Evolutionary conservation across 2,888 invertebrate genomes (phyloP), one percentile per base, ranked within the genome.

Genomic region (Metellina segmentata): DNA sequence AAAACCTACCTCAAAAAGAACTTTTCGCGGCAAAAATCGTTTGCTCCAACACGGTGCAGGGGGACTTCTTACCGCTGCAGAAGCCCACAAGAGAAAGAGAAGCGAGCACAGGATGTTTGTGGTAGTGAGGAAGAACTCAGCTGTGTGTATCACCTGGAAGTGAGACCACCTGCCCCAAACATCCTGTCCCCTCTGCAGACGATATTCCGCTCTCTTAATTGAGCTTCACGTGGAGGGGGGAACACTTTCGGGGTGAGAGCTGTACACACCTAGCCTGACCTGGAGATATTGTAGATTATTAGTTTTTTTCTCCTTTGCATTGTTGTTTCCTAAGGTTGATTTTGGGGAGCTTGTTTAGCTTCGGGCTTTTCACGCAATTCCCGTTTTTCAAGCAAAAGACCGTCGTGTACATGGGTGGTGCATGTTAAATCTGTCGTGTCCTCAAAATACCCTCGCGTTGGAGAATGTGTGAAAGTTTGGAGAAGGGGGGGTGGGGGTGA

Each of bases 131-230:
- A 71, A 20, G 70, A 85, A 61, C 51, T 81, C 81, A 87, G 87
- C 87, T 87, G 87, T 77, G 87, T 87, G 87, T 87, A 87, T 87
- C 89, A 81, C 82, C 89, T 82, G 89, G 82, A 88, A 75, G 16
- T 81, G 16, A 48, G 52, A 16, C 34, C 69, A 79, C 79, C 79
- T 79, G 79, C 53, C 79, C 61, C 61, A 61, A 61, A 61, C 61
- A 61, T 61, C 61, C 61, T 61, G 61, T 13, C 49, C 75, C 16
- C 34, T 34, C 34, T 34, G 34, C 34, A 34, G 34, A 34, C 34
- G 34, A 34, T 34, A 34, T 34, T 34, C 34, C 34, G 34, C 34
- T 34, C 34, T 34, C 34, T 34, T 34, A 34, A 34, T 34, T 34
- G 34, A 1, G 75, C 16, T 11, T 49, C 75, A 7, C 20, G 75